These are phyloP conservation scores for Microplitis manilae DNA, from an alignment of 2,888 invertebrate species.

Conservation along the genomic window DNA sequence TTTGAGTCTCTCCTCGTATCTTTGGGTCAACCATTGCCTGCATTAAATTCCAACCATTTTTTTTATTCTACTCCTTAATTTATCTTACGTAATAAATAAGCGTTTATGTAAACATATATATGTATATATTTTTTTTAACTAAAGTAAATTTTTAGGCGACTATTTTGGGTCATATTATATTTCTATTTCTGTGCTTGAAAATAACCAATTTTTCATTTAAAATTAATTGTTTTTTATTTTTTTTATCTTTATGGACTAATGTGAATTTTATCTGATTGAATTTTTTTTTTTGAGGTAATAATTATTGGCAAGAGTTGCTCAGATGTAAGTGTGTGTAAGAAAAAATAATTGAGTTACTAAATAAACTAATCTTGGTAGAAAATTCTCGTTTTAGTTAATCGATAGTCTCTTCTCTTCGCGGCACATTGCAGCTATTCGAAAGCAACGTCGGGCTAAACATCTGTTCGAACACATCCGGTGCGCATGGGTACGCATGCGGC, in stretches of 20 bases:
- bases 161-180: background rate
- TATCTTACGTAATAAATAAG: background rate
- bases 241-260: too few relatives aligned
- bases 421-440: constrained; percentile 24
- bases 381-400: constrained; percentile 13
- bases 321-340: background rate
- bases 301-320: background rate
- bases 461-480: constrained; percentile 45
- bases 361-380: background rate
- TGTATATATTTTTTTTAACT: background rate
- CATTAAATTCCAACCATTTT: background rate
- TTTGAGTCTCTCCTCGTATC: background rate
- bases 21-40: constrained; percentile 20
- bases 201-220: background rate
- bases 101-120: background rate
- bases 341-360: background rate
- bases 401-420: constrained; percentile 20
- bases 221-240: too few relatives aligned
- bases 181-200: background rate
- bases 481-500: constrained; percentile 43
- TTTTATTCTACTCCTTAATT: background rate
- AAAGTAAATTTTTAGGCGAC: background rate
- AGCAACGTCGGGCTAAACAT: constrained; percentile 36
- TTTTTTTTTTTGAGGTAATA: background rate
- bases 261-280: background rate